These are phyloP conservation scores for Stichodactyla helianthus DNA, from an alignment of 64 coral and sea anemone genomes.

Conservation along the genomic window DNA sequence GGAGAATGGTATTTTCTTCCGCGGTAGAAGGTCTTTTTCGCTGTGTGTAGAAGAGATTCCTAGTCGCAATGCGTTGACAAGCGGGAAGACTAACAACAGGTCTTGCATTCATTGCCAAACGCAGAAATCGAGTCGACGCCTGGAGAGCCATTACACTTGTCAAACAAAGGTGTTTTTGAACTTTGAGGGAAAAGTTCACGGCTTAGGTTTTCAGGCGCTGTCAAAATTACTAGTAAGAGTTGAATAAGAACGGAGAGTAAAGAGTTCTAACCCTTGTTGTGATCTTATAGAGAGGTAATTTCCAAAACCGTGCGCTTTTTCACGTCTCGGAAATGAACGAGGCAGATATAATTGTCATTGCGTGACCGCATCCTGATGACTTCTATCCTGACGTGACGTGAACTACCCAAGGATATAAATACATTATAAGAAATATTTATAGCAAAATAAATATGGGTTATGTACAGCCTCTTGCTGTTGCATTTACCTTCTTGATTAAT, in stretches of 20 bases:
- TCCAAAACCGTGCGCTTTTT: background rate
- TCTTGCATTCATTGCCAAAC: slow-evolving; percentile 23
- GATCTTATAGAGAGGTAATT: background rate
- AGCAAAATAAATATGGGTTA: background rate
- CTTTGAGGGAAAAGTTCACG: background rate
- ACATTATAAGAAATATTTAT: background rate
- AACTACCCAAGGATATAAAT: background rate
- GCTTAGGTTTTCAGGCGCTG: slow-evolving; percentile 14
- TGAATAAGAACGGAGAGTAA: background rate
- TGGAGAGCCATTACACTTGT: slow-evolving; percentile 30
- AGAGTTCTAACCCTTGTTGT: background rate
- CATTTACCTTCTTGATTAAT: background rate
- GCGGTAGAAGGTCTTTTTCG: slow-evolving; percentile 15
- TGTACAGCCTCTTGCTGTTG: background rate
- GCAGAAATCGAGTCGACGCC: slow-evolving; percentile 12
- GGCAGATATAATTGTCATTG: slow-evolving; percentile 3
- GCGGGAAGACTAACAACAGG: background rate
- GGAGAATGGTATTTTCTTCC: slow-evolving; percentile 13
- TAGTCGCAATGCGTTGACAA: background rate
- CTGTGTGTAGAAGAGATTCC: slow-evolving; percentile 33
- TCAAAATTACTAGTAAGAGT: background rate
- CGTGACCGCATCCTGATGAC: background rate
- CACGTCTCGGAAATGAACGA: slow-evolving; percentile 24
- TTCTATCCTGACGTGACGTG: background rate
- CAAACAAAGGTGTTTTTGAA: background rate